phyloP scores from a whole-genome alignment of 2,113 vertebrate species.

The Nesospiza acunhae region DNA sequence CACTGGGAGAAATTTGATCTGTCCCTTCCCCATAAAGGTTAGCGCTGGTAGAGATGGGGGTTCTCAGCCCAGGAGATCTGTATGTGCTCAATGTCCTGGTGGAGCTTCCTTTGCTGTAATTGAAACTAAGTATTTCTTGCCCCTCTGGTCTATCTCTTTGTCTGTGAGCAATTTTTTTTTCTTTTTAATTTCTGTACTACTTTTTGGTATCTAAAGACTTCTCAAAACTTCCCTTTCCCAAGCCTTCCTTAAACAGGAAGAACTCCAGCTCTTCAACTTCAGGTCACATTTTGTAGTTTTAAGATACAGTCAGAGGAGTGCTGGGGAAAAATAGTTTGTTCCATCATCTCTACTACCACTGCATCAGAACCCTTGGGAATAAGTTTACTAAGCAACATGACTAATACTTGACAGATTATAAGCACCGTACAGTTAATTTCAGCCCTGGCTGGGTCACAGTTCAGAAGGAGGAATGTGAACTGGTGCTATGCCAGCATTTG shows the following conservation, averaged over 20 bases:
- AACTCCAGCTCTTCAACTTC: not conserved
- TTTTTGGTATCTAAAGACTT: not conserved
- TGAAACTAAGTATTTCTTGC: not conserved
- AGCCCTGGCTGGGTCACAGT: not conserved
- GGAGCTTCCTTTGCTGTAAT: not conserved
- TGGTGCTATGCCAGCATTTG: not conserved
- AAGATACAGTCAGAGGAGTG: not conserved
- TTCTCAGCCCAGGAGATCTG: not conserved
- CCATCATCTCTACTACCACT: not conserved
- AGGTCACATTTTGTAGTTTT: not conserved
- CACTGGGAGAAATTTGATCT: not conserved
- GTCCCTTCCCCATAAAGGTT: not conserved
- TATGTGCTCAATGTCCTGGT: not conserved
- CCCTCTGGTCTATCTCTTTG: not conserved
- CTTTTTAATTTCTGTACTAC: not conserved
- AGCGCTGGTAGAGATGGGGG: not conserved
- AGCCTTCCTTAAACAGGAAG: not conserved
- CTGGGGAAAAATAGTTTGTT: not conserved
- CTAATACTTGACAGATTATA: conserved; percentile 11
- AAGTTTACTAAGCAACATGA: not conserved
- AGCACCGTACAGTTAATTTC: not conserved
- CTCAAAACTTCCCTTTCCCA: not conserved
- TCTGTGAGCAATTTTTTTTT: not conserved
- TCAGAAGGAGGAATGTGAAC: conserved; percentile 5
- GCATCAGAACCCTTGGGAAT: not conserved